Conservation (phyloP, 1,140 invertebrate genomes). For the Drosophila arizonae region DNA sequence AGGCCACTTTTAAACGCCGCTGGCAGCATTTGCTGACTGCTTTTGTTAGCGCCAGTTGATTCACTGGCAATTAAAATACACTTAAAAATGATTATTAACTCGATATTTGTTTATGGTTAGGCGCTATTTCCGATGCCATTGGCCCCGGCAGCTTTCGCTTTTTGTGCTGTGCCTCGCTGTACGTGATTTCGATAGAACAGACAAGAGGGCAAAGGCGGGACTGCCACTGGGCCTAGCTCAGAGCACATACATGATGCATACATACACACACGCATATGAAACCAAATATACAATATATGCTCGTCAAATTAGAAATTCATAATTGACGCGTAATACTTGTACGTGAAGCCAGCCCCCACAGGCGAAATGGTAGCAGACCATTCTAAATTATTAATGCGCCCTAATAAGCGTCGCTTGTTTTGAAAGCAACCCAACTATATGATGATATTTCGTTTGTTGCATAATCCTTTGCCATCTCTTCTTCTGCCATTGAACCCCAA, state of each 20-base stretch:
- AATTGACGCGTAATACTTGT: conserved; percentile 69
- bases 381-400: conserved; percentile 75
- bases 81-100: conserved; percentile 31
- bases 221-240: not conserved
- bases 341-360: conserved; percentile 31
- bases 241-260: not conserved
- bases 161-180: conserved; percentile 43
- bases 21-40: not conserved
- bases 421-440: conserved; percentile 45
- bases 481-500: conserved; percentile 68
- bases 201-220: conserved; percentile 4
- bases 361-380: conserved; percentile 65
- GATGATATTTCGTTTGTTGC: conserved; percentile 79
- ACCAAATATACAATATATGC: conserved; percentile 37
- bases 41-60: conserved; percentile 37
- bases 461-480: conserved; percentile 60
- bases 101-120: conserved; percentile 23
- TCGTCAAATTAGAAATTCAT: conserved; percentile 76
- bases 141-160: conserved; percentile 72
- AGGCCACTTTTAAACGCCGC: conserved; percentile 38
- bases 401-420: conserved; percentile 69
- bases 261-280: not conserved
- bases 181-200: conserved; percentile 69
- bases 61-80: conserved; percentile 48
- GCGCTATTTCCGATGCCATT: conserved; percentile 61